Conservation (phyloP, 1,140 invertebrate species). For the Bombus cullumanus region DNA sequence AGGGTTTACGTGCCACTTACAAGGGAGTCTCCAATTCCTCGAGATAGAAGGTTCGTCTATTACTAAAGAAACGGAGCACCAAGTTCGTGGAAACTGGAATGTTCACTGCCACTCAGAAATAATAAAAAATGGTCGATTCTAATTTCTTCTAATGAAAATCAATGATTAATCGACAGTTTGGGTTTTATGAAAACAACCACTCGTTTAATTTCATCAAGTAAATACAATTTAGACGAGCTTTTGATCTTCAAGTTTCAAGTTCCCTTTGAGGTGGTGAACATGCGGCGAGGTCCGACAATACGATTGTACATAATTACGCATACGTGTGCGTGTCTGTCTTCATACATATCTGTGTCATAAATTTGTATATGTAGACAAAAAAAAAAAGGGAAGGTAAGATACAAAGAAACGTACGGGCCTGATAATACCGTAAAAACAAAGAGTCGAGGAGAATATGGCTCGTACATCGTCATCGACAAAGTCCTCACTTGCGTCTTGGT, state of each 20-base stretch:
- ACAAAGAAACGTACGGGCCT: background rate
- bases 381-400: accelerated
- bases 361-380: slow-evolving; percentile 69
- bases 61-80: no score
- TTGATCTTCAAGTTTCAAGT: background rate
- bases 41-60: background rate
- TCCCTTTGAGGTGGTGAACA: slow-evolving; percentile 17
- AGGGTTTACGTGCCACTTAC: slow-evolving; percentile 31
- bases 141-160: background rate
- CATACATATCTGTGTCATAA: slow-evolving; percentile 75
- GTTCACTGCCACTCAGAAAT: slow-evolving; percentile 19
- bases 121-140: background rate
- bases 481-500: background rate
- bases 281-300: slow-evolving; percentile 63
- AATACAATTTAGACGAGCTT: background rate
- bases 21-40: background rate
- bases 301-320: slow-evolving; percentile 57
- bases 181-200: background rate
- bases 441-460: slow-evolving; percentile 57
- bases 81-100: background rate
- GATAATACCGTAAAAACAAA: background rate
- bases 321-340: slow-evolving; percentile 62
- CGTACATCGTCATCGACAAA: background rate
- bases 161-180: background rate
- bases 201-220: background rate